These are phyloP conservation scores for Nephrotoma appendiculata DNA, from an alignment of 2,888 invertebrate genomes.

Conservation along the genomic window DNA sequence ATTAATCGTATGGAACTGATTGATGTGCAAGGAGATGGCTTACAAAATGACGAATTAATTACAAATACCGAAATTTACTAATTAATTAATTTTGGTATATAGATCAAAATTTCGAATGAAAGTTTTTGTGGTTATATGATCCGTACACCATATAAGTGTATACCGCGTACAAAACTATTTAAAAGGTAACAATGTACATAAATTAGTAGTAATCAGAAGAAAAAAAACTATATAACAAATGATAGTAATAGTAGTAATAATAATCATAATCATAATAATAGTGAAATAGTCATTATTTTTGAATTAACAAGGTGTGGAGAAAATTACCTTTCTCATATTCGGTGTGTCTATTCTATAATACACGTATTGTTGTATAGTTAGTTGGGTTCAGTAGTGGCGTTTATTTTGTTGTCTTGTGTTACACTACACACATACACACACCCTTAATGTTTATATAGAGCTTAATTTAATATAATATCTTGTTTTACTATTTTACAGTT, in stretches of 20 bases:
- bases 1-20: neutral
- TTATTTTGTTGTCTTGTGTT: neutral
- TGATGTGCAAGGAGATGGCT: neutral
- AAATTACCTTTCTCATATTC: slow-evolving; percentile 14
- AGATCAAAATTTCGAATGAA: too few relatives aligned
- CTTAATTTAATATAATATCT: neutral
- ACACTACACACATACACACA: neutral
- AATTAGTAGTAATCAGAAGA: neutral
- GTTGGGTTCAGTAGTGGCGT: neutral
- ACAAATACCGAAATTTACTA: neutral
- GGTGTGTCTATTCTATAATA: neutral
- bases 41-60: neutral
- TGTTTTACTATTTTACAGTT: neutral
- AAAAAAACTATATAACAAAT: neutral
- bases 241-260: neutral
- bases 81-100: neutral
- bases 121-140: too few relatives aligned
- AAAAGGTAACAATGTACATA: neutral
- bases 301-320: slow-evolving; percentile 38
- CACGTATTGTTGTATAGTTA: neutral
- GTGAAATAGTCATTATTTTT: slow-evolving; percentile 35
- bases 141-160: neutral
- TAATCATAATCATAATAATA: neutral
- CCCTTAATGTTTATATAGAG: too few relatives aligned
- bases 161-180: neutral